These are phyloP conservation scores for Tetramorium bicarinatum DNA, from an alignment of 2,888 invertebrate species.

Conservation along the genomic window DNA sequence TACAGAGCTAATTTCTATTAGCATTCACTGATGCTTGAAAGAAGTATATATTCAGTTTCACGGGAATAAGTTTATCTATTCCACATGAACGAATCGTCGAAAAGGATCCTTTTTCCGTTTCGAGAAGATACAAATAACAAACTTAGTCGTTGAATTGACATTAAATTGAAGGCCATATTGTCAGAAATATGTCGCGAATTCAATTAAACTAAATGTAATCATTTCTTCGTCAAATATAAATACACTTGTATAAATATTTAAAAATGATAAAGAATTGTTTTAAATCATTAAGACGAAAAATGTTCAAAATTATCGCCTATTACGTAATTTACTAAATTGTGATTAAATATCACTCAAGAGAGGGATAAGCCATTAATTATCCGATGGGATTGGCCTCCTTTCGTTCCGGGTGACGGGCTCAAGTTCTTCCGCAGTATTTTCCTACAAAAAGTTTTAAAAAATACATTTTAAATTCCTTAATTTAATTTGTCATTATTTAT, in stretches of 20 bases:
- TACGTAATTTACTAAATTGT: slow-evolving; percentile 16
- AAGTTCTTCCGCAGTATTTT: slow-evolving; percentile 24
- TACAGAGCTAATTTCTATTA: background rate
- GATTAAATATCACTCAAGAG: slow-evolving; percentile 15
- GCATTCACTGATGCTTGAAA: background rate
- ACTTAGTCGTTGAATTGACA: background rate
- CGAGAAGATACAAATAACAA: background rate
- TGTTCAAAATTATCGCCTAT: background rate
- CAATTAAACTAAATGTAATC: background rate
- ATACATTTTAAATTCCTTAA: background rate
- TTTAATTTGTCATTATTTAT: background rate
- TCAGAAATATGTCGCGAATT: background rate
- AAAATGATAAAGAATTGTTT: background rate
- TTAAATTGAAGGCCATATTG: background rate
- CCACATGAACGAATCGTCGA: background rate
- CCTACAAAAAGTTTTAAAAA: slow-evolving; percentile 26
- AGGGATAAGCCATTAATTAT: slow-evolving; percentile 23
- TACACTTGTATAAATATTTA: slow-evolving; percentile 32
- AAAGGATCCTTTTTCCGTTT: background rate
- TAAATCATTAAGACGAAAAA: slow-evolving; percentile 14
- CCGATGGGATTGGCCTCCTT: background rate
- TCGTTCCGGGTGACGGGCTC: background rate
- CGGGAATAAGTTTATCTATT: slow-evolving; percentile 33
- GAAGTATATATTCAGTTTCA: background rate
- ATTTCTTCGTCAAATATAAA: background rate